Conservation (phyloP, 2,888 invertebrate genomes). For the Seira ritae region DNA sequence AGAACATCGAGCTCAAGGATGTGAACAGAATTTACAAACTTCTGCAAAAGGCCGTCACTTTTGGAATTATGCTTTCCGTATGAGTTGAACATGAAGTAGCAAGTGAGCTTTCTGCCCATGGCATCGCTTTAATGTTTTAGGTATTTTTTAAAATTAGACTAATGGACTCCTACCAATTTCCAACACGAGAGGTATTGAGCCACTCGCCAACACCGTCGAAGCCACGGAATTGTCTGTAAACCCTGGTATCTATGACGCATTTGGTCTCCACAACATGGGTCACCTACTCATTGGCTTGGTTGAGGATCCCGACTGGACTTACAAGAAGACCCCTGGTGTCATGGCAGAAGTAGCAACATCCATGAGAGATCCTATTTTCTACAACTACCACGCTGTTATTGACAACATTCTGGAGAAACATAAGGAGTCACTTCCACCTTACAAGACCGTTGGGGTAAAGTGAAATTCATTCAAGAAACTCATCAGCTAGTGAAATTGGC, state of each 20-base stretch:
- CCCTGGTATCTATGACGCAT: conserved; percentile 39
- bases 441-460: conserved; percentile 74
- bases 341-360: conserved; percentile 44
- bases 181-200: conserved; percentile 41
- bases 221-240: conserved; percentile 52
- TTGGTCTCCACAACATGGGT: conserved; percentile 54
- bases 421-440: conserved; percentile 83
- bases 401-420: conserved; percentile 84
- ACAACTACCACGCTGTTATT: conserved; percentile 37
- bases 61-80: conserved; percentile 42
- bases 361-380: conserved; percentile 59
- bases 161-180: conserved; percentile 32
- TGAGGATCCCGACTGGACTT: conserved; percentile 47
- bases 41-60: conserved; percentile 17
- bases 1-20: conserved; percentile 38
- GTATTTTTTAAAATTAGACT: conserved; percentile 13
- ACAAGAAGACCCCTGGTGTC: conserved; percentile 35
- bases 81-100: not conserved
- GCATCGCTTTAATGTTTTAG: not conserved
- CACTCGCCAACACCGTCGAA: conserved; percentile 50
- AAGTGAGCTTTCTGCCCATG: not conserved
- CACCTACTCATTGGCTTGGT: conserved; percentile 51
- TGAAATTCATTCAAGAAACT: not conserved
- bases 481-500: too few species aligned
- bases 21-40: conserved; percentile 12